phyloP scores from a whole-genome alignment of 1,140 invertebrate species.

The Magallana angulata region DNA sequence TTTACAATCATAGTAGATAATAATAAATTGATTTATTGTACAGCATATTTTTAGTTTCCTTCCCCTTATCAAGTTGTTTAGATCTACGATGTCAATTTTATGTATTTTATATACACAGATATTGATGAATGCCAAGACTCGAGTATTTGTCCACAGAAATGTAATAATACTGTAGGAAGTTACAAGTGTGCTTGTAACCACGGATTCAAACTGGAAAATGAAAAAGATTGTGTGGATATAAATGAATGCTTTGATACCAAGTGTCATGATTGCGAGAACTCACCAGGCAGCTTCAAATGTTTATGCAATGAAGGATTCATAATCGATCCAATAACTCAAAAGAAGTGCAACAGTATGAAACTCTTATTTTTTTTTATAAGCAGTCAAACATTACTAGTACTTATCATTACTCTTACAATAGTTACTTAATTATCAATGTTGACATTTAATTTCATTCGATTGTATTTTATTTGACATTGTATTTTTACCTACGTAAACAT shows the following conservation, averaged over 20 bases:
- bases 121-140: constrained; percentile 64
- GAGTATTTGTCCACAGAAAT: constrained; percentile 64
- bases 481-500: no score
- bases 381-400: no score
- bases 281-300: constrained; percentile 40
- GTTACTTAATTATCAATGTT: no score
- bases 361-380: no score
- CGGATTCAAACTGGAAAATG: constrained; percentile 58
- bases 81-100: no score
- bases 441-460: no score
- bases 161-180: constrained; percentile 68
- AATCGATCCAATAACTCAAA: neutral
- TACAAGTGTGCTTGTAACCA: constrained; percentile 66
- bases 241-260: neutral
- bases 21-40: no score
- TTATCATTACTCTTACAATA: no score
- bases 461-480: no score
- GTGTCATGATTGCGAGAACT: constrained; percentile 40
- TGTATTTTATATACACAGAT: constrained; percentile 70
- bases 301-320: constrained; percentile 27
- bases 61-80: no score
- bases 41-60: no score
- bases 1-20: no score
- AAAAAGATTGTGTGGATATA: constrained; percentile 36
- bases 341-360: neutral